These are phyloP conservation scores for Lagopus leucura DNA, from an alignment of 2,113 vertebrate genomes.

Conservation along the genomic window DNA sequence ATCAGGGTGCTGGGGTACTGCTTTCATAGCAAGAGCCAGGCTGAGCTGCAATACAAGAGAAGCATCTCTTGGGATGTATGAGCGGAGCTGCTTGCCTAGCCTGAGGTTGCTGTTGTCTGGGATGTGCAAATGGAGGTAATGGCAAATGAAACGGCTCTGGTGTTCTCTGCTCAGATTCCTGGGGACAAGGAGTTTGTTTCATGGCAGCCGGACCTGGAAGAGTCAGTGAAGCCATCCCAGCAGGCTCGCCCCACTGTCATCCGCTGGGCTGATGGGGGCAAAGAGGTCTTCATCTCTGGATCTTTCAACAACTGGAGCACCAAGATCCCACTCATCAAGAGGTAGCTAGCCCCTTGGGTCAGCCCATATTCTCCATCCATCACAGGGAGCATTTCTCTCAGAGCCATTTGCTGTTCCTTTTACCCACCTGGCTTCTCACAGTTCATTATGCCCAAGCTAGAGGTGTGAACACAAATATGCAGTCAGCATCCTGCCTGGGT, in stretches of 20 bases:
- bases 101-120: not conserved
- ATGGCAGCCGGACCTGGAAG: constrained; percentile 88
- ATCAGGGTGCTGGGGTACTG: not conserved
- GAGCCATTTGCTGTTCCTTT: not conserved
- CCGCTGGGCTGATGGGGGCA: constrained; percentile 95
- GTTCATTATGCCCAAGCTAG: not conserved
- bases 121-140: not conserved
- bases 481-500: not conserved
- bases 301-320: constrained; percentile 97
- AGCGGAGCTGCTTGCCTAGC: not conserved
- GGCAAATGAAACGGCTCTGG: not conserved
- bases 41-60: not conserved
- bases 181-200: constrained; percentile 91
- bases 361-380: not conserved
- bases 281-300: constrained; percentile 94
- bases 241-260: constrained; percentile 96
- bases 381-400: not conserved
- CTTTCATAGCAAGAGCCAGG: not conserved
- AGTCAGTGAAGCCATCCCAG: constrained; percentile 85
- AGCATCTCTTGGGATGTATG: not conserved
- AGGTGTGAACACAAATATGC: not conserved
- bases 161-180: constrained; percentile 77
- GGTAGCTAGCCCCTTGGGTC: constrained; percentile 73
- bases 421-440: not conserved
- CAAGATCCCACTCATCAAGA: constrained; percentile 98